Conservation (phyloP, 2,797 vertebrate species). For the Falco rusticolus region DNA sequence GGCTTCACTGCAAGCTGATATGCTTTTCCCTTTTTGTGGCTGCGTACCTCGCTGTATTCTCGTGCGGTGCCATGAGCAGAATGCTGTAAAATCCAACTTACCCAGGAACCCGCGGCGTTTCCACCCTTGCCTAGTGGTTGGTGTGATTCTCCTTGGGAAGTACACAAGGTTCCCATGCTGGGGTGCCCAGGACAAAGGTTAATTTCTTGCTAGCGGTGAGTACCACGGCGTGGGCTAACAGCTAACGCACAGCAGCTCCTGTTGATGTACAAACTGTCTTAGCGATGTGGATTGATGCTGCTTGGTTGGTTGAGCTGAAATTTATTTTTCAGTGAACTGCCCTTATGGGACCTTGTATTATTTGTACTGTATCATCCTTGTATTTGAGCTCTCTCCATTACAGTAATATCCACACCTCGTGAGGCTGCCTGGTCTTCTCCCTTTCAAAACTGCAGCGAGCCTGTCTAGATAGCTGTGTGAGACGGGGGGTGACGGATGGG, state of each 20-base stretch:
- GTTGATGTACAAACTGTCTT: not conserved
- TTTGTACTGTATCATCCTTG: not conserved
- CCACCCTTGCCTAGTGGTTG: not conserved
- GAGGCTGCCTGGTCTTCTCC: not conserved
- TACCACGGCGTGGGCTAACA: not conserved
- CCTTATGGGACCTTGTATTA: not conserved
- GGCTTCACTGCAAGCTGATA: not conserved
- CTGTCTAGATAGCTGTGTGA: not conserved
- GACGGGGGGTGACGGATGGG: not conserved
- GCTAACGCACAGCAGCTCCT: not conserved
- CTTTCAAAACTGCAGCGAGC: not conserved
- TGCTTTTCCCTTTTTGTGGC: not conserved
- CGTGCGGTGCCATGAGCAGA: accelerated
- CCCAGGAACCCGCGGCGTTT: not conserved
- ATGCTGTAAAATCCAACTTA: not conserved
- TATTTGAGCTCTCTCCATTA: not conserved
- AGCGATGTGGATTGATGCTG: not conserved
- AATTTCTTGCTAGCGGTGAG: not conserved
- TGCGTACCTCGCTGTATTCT: not conserved
- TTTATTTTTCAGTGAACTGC: not conserved
- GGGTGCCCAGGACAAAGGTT: not conserved
- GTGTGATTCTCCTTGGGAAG: not conserved
- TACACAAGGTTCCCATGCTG: not conserved
- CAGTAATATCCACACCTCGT: not conserved
- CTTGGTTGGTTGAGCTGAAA: slow-evolving; percentile 9